Base-by-base conservation (phyloP, 2,797 vertebrate genomes). In the Helostoma temminkii region DNA sequence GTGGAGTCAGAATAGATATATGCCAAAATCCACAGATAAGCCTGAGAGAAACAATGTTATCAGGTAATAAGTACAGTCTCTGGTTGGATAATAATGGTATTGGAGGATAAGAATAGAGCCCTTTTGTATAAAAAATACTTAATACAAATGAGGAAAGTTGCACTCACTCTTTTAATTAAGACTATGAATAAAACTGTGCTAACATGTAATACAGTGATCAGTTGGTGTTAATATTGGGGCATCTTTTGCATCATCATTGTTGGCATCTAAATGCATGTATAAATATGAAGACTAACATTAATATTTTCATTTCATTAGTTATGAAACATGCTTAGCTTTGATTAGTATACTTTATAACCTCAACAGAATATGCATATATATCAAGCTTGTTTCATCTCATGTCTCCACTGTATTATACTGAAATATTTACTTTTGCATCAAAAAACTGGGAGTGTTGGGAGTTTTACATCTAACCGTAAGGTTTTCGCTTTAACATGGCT, bases 401-500 rank as follows among this genome's bases (percentile, higher is more conserved):
- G 59, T 66, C 42, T 63, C 47, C 21, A 24, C 25, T 60, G 57
- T 37, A n/a, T n/a, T n/a, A n/a, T n/a, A n/a, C n/a, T n/a, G 56
- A 74, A 65, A 58, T 84, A 74, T 85, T 89, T 80, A 49, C 57
- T 67, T 88, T 86, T 78, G 74, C 80, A 71, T 55, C 5, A 52
- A 50, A 72, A 60, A 63, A 26, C 22, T 53, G 50, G 36, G 36
- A 78, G 34, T 37, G 56, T 56, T 58, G 56, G 52, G 16, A 53
- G 25, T 47, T 48, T 66, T 54, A 66, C 65, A 58, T 57, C 54
- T 71, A 65, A 57, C 70, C 36, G 66, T 6, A 19, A 42, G 9
- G 14, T 64, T 41, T 63, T 57, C 59, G n/a, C 46, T 71, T 46
- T 3, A 54, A 34, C 22, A 32, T 26, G 41, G 56, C 52, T 54